These are phyloP conservation scores for Aegithalos caudatus DNA, from an alignment of 2,113 vertebrate species.

Conservation along the genomic window DNA sequence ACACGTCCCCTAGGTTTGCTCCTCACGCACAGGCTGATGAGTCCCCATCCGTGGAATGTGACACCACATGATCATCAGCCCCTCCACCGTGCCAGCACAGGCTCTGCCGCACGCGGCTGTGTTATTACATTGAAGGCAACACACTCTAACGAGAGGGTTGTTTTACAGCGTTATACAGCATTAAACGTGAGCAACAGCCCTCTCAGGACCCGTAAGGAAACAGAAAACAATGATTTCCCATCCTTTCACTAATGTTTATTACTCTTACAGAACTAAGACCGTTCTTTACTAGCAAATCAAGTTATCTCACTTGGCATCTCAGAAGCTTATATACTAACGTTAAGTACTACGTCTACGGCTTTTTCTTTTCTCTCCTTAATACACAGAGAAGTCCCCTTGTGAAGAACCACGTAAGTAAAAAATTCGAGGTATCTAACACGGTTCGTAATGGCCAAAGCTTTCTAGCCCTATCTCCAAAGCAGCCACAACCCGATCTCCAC, in stretches of 20 bases:
- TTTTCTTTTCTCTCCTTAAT: background rate
- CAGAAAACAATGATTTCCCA: background rate
- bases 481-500: rapidly evolving
- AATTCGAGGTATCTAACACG: background rate
- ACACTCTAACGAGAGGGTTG: background rate
- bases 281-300: background rate
- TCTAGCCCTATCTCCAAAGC: background rate
- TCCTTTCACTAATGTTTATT: background rate
- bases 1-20: background rate
- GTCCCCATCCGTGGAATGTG: background rate
- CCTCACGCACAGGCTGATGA: background rate
- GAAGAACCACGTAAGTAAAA: background rate
- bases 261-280: background rate
- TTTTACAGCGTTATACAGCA: background rate
- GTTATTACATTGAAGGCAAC: background rate
- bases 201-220: background rate
- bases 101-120: background rate
- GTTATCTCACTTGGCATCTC: background rate
- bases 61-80: background rate
- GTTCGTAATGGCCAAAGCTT: rapidly evolving
- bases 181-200: background rate
- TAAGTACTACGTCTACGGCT: background rate
- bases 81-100: background rate
- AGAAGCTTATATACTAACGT: background rate
- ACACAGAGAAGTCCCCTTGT: background rate